Evolutionary conservation across 2,113 vertebrate species (phyloP), one percentile per base, ranked within the genome.

Genomic region (Alexandromys fortis): DNA sequence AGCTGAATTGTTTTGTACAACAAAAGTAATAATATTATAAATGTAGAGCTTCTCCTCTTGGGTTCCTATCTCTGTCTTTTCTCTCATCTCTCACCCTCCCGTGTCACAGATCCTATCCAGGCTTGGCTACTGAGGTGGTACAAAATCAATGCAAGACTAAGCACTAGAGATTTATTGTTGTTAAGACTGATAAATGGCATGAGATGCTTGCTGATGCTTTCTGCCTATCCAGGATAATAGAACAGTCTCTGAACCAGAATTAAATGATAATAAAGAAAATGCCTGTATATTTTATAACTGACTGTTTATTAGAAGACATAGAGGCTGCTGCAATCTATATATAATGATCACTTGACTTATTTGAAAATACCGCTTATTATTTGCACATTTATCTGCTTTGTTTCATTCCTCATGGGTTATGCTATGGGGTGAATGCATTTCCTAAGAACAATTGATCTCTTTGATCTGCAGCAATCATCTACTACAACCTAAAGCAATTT

Each of bases 81-180:
- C 82, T 45, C 16, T 68, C 45, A 26, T 79, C 14, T 45, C 38
- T 11, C 6, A 22, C 14, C 8, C 7, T 24, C 45, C 61, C 90
- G 11, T 85, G 38, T 2, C 58, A 82, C 4, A 73, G 38, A 90
- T 85, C 52, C 28, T 90, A 90, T 88, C 52, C 28, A 85, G 68
- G 28, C 86, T 96, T 72, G 68, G 8, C 90, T 81, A 92, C 33
- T 70, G 67, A 87, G 21, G 28, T 77, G 70, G 33, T 83, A 94
- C 92, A 87, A 79, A 96, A 90, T 95, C 47, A 93, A 49, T 91
- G 28, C 21, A 89, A 67, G 86, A n/a, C 42, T 93, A 13, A 13
- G 89, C 87, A 94, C 85, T 86, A 67, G 86, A 92, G 42, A 94
- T 67, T 77, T 35, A 67, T n/a, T 75, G 14, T 90, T 95, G 38